These are phyloP conservation scores for Malurus alboscapulatus DNA, from an alignment of 2,113 vertebrate species.

Conservation along the genomic window DNA sequence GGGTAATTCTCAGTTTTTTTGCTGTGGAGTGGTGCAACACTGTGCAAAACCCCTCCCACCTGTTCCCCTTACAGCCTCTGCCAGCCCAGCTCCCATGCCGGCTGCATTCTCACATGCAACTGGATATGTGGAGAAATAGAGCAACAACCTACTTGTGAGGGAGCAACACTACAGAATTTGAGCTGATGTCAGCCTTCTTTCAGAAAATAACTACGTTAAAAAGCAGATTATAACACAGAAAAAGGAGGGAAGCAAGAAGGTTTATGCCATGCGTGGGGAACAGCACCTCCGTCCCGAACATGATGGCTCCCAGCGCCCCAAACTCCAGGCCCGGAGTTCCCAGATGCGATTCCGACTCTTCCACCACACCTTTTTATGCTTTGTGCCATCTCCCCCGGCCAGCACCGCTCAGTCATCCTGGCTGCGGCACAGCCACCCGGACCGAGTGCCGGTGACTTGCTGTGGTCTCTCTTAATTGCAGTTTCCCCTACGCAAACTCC, in stretches of 20 bases:
- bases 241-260: neutral
- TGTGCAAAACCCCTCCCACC: neutral
- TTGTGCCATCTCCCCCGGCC: neutral
- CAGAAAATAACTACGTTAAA: neutral
- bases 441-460: neutral
- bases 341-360: no score
- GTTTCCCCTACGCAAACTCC: neutral
- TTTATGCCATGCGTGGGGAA: fast-evolving
- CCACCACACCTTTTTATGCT: fast-evolving
- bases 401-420: neutral
- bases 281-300: neutral
- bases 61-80: neutral
- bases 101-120: neutral
- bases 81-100: fast-evolving
- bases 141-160: neutral
- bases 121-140: neutral
- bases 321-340: neutral
- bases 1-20: neutral
- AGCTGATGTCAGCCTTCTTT: fast-evolving
- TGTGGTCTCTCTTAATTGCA: fast-evolving
- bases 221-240: neutral
- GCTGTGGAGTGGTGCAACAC: neutral
- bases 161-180: neutral
- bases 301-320: neutral
- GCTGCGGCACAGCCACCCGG: neutral